Evolutionary conservation across 2,113 vertebrate species (phyloP), one percentile per base, ranked within the genome.

Genomic region (Epinephelus lanceolatus): DNA sequence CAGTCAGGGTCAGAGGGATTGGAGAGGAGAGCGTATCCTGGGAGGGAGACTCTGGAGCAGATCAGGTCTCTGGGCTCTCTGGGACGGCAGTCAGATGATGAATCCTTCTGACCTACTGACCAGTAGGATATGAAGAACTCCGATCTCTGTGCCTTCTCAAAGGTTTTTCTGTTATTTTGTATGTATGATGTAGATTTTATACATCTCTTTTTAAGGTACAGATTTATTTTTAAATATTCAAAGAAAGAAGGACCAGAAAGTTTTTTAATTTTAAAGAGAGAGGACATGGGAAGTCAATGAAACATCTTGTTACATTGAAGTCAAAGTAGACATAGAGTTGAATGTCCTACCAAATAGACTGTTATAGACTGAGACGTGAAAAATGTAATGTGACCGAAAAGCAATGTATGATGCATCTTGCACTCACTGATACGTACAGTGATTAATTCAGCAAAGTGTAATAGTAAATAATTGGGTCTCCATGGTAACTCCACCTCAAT

Each of bases 1-100:
- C 84, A 70, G 71, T 82, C 71, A 4, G 86, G 56, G 71, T 89
- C 89, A 71, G 86, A 88, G 17, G 68, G 66, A 33, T 86, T 80
- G 3, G 62, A 85, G 45, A 82, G 40, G 18, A 76, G 25, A 75
- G 15, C 13, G 6, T 63, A 17, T 80, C 63, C 60, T 12, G 66
- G 56, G 33, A 84, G 66, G 19, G 72, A 85, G 23, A 30, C 53
- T 14, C 67, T 87, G 62, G 80, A 83, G 13, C 84, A 89, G 81
- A 55, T 91, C 71, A 57, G 52, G 8, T 79, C 84, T 80, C 23
- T 88, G 68, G 45, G 68, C 45, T 53, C 30, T 71, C 55, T 81
- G 69, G 57, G 51, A 23, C 62, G 40, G 45, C 51, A 57, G 30
- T 88, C 90, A 2, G 77, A 88, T 17, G 74, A 78, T 69, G 51